phyloP scores from a whole-genome alignment of 2,113 vertebrate genomes.

The Chiloscyllium plagiosum region DNA sequence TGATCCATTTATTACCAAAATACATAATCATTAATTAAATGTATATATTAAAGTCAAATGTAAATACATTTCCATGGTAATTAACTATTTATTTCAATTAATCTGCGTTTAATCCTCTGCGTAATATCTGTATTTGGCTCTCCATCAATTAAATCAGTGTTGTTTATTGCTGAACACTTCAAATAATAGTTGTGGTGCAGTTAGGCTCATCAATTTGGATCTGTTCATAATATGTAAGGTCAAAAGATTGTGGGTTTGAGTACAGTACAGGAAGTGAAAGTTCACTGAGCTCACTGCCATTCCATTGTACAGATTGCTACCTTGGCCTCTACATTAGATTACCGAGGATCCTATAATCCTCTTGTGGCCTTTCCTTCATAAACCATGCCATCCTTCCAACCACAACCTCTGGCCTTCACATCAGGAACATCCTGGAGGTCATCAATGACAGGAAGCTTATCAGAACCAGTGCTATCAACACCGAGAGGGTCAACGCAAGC shows the following conservation, averaged over 20 bases:
- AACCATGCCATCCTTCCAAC: not conserved
- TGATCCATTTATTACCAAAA: not conserved
- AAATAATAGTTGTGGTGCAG: not conserved
- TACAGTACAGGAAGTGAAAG: not conserved
- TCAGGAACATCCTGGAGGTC: not conserved
- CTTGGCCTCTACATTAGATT: not conserved
- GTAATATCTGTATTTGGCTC: not conserved
- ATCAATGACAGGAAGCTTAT: too few species aligned
- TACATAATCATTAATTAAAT: conserved; percentile 27
- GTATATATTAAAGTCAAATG: not conserved
- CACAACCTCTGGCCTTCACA: not conserved
- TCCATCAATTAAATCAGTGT: not conserved
- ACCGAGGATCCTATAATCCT: not conserved
- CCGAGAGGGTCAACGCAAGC: too few species aligned
- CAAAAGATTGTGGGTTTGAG: not conserved
- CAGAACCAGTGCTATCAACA: too few species aligned
- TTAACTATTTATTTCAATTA: conserved; percentile 8
- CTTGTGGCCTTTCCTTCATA: not conserved
- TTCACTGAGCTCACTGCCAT: not conserved
- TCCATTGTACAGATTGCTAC: not conserved
- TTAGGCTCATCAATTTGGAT: not conserved
- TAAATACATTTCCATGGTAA: not conserved
- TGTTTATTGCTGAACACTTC: not conserved
- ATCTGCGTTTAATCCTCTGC: not conserved
- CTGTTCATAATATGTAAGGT: not conserved